Evolutionary conservation across 2,888 invertebrate species (phyloP), one percentile per base, ranked within the genome.

Genomic region (Pachycephus smyrnensis): DNA sequence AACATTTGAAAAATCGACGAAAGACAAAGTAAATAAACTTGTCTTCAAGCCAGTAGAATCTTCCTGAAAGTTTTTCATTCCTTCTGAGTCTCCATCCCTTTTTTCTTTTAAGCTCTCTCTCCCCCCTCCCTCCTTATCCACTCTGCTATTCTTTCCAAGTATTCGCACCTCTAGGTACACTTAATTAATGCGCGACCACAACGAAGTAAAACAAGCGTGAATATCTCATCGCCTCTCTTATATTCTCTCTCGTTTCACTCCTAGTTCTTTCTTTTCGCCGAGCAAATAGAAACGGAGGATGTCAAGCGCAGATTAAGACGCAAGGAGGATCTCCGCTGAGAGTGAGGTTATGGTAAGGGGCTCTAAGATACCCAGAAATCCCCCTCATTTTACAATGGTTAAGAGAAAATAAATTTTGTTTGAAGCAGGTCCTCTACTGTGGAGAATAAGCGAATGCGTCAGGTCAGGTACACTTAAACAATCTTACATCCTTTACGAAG

Each of bases 181-280:
- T 55, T 55, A 55, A 55, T 55, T 55, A 55, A 55, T 55, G 55
- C 55, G 55, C 55, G 55, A 6, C 55, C 9, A 76, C 78, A 75
- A 55, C 68, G 68, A 30, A 69, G 76, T 76, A 81, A 80, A 79
- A 80, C 80, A 69, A 75, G 71, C 79, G 76, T 40, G 73, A 84
- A 79, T 55, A 78, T 40, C 69, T 30, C 69, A 35, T 23, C n/a
- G 12, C 30, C 76, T 3, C 68, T 37, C 68, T 55, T 32, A 33
- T 36, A 33, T 40, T 71, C 23, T 69, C 76, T 11, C 75, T 75
- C 76, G 68, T 69, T 69, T 35, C 55, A 9, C 23, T 55, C 9
- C 23, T 23, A 23, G 55, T 15, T 23, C 55, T 55, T 55, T 55
- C 31, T 36, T 69, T 75, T 3, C 6, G 15, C 15, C 36, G 1